Evolutionary conservation across 2,113 vertebrate species (phyloP).

Genomic region (Sphyrna mokarran): DNA sequence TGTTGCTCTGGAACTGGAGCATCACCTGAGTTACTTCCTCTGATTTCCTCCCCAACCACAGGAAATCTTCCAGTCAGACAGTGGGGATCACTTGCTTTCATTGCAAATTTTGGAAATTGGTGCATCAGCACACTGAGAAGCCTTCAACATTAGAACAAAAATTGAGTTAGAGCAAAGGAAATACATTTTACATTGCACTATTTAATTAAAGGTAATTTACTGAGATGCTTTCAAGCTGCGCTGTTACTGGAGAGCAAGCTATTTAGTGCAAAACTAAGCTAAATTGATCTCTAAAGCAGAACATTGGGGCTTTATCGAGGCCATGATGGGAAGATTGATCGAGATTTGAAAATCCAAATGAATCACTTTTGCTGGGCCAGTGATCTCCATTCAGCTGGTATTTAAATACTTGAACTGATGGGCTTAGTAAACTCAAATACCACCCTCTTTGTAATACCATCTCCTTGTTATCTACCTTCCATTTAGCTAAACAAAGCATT

Average conservation of each 20-base stretch:
- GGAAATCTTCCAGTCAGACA: neutral
- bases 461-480: neutral
- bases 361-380: neutral
- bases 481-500: slow-evolving; percentile 93
- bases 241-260: neutral
- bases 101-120: neutral
- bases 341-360: neutral
- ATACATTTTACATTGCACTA: neutral
- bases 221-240: neutral
- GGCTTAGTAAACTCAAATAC: neutral
- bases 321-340: neutral
- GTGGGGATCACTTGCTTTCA: neutral
- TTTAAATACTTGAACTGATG: neutral
- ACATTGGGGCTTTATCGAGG: neutral
- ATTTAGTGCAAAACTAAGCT: neutral
- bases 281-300: neutral
- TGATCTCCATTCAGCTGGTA: neutral
- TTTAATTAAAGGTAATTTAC: neutral
- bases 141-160: neutral
- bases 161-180: neutral
- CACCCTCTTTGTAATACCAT: neutral
- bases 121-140: neutral
- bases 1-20: neutral
- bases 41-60: neutral
- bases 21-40: neutral